These are phyloP conservation scores for Drosophila prostipennis DNA, from an alignment of 2,888 invertebrate genomes.

Conservation along the genomic window DNA sequence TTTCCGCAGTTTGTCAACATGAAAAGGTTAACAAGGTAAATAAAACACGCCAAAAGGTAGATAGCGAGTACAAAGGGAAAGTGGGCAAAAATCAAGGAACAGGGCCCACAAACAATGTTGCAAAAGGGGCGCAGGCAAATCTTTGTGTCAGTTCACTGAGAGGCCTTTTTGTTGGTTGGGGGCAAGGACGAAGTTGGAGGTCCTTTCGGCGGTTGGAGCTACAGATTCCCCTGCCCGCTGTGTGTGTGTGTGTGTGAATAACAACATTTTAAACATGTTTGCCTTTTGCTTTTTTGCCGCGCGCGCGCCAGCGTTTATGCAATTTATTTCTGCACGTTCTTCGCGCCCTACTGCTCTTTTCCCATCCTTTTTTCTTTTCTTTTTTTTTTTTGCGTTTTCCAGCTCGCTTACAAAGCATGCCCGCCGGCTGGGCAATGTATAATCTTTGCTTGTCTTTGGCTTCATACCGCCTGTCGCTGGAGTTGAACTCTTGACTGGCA, in stretches of 20 bases:
- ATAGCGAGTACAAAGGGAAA: slow-evolving; percentile 28
- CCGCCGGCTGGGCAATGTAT: slow-evolving; percentile 73
- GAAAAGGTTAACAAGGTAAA: slow-evolving; percentile 78
- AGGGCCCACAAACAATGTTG: slow-evolving; percentile 57
- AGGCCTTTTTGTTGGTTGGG: neutral
- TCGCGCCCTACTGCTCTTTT: slow-evolving; percentile 24
- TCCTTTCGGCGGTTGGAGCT: slow-evolving; percentile 4
- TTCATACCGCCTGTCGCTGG: slow-evolving; percentile 41
- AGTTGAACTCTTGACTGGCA: slow-evolving; percentile 41
- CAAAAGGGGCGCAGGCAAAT: slow-evolving; percentile 28
- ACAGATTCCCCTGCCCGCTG: slow-evolving; percentile 14
- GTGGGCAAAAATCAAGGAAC: slow-evolving; percentile 41
- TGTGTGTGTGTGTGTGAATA: slow-evolving; percentile 71
- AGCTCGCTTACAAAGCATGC: slow-evolving; percentile 70
- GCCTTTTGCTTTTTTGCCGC: slow-evolving; percentile 65
- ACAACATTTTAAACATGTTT: slow-evolving; percentile 79
- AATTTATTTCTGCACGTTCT: slow-evolving; percentile 68
- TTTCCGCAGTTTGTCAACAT: slow-evolving; percentile 67
- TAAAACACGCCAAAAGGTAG: slow-evolving; percentile 61
- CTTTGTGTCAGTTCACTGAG: slow-evolving; percentile 27
- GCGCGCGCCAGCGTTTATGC: slow-evolving; percentile 62
- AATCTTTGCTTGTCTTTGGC: slow-evolving; percentile 76
- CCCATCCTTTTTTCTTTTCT: neutral
- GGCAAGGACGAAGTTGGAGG: slow-evolving; percentile 16
- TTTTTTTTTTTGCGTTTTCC: slow-evolving; percentile 7